Evolutionary conservation across 2,888 invertebrate species (phyloP).

Genomic region (Clistopyga incitator): DNA sequence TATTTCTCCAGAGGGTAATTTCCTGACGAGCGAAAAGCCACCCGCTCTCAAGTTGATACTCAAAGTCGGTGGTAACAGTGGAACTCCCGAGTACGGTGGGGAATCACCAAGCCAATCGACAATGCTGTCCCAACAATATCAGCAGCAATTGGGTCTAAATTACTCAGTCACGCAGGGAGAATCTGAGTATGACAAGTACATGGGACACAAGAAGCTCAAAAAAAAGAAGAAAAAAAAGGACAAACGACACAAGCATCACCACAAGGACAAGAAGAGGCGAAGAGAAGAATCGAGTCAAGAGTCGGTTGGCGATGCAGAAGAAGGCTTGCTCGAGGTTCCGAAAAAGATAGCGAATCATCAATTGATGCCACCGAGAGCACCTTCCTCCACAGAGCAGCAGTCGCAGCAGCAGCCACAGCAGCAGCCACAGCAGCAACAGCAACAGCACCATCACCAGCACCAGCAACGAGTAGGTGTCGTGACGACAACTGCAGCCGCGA

Average conservation of each 20-base stretch:
- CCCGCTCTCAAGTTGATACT: conserved; percentile 89
- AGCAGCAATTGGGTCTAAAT: conserved; percentile 82
- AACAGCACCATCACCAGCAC: too few relatives aligned
- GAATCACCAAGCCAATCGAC: conserved; percentile 78
- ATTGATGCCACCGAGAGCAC: conserved; percentile 72
- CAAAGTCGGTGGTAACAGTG: conserved; percentile 89
- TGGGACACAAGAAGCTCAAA: conserved; percentile 89
- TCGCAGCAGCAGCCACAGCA: too few relatives aligned
- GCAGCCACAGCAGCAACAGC: too few relatives aligned
- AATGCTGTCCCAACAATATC: conserved; percentile 82
- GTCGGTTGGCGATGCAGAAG: conserved; percentile 86
- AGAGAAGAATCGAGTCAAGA: conserved; percentile 88
- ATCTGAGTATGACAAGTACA: conserved; percentile 80
- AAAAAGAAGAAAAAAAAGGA: conserved; percentile 93
- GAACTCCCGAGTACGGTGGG: conserved; percentile 87
- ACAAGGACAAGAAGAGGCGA: conserved; percentile 88
- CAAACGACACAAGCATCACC: conserved; percentile 90
- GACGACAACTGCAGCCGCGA: conserved; percentile 68
- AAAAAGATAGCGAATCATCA: conserved; percentile 79
- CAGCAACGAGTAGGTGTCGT: conserved; percentile 65
- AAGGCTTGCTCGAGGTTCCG: conserved; percentile 83
- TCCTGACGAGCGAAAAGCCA: conserved; percentile 83
- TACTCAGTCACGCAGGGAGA: conserved; percentile 81
- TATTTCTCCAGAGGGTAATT: conserved; percentile 75
- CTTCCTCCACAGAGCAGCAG: conserved; percentile 53